Evolutionary conservation across 2,797 vertebrate species (phyloP).

Genomic region (Phoxinus dragarum): DNA sequence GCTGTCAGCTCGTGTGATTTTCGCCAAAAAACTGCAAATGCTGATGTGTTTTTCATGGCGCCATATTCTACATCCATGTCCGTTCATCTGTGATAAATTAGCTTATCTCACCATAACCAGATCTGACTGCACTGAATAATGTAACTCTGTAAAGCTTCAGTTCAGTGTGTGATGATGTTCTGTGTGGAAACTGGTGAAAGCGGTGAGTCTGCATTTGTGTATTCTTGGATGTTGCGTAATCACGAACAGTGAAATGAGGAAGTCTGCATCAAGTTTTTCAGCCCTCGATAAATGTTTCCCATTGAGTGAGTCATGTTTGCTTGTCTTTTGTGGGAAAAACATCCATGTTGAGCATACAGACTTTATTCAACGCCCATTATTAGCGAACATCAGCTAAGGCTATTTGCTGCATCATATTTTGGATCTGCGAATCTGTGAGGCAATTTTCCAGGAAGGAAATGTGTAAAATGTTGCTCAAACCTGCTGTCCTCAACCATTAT

Average conservation of each 20-base stretch:
- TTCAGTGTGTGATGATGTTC: background rate
- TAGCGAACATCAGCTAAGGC: background rate
- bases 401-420: background rate
- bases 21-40: background rate
- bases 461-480: background rate
- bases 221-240: background rate
- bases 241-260: background rate
- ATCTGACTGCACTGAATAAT: no score
- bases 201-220: background rate
- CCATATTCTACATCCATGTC: background rate
- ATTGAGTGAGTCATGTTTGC: background rate
- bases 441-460: background rate
- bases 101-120: no score
- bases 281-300: background rate
- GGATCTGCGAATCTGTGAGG: no score
- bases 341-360: accelerated
- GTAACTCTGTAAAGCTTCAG: background rate
- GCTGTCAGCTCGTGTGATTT: background rate
- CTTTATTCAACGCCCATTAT: background rate
- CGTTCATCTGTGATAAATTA: background rate
- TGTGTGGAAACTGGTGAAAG: background rate
- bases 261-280: background rate
- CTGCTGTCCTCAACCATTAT: background rate
- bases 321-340: background rate
- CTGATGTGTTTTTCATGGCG: background rate